Evolutionary conservation across 2,113 vertebrate species (phyloP).

Genomic region (Gambusia holbrooki): DNA sequence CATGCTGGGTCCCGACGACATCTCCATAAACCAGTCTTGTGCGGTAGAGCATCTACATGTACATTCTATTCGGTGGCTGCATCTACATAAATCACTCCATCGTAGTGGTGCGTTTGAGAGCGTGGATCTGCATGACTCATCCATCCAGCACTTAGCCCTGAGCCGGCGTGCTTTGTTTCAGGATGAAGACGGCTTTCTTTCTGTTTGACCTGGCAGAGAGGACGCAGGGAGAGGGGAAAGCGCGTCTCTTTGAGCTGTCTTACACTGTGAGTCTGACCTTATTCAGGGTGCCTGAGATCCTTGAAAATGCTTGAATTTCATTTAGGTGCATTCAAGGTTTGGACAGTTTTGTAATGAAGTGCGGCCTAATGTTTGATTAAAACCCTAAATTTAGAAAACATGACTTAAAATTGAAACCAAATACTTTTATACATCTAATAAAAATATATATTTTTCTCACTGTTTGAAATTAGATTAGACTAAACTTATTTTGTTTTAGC

Average conservation of each 20-base stretch:
- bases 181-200: slow-evolving; percentile 98
- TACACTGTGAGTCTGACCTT: slow-evolving; percentile 83
- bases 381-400: too few relatives aligned
- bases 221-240: slow-evolving; percentile 76
- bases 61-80: slow-evolving; percentile 42
- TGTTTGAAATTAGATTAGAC: too few relatives aligned
- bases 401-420: too few relatives aligned
- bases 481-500: too few relatives aligned
- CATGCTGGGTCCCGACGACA: slow-evolving; percentile 48
- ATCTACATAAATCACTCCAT: slow-evolving; percentile 74
- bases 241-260: slow-evolving; percentile 85
- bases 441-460: too few relatives aligned
- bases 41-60: slow-evolving; percentile 62
- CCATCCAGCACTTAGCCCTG: slow-evolving; percentile 77
- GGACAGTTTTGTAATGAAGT: too few relatives aligned
- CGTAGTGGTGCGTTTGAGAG: slow-evolving; percentile 66
- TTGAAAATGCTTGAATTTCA: too few relatives aligned
- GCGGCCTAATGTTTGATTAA: too few relatives aligned
- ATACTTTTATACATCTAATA: too few relatives aligned
- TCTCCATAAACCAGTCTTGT: slow-evolving; percentile 78
- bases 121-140: slow-evolving; percentile 73
- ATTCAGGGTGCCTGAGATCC: too few relatives aligned
- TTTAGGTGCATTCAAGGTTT: too few relatives aligned
- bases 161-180: slow-evolving; percentile 78
- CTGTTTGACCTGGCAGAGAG: slow-evolving; percentile 93